Base-by-base conservation (phyloP, 2,888 invertebrate species). In the Cyrtodaria siliqua region DNA sequence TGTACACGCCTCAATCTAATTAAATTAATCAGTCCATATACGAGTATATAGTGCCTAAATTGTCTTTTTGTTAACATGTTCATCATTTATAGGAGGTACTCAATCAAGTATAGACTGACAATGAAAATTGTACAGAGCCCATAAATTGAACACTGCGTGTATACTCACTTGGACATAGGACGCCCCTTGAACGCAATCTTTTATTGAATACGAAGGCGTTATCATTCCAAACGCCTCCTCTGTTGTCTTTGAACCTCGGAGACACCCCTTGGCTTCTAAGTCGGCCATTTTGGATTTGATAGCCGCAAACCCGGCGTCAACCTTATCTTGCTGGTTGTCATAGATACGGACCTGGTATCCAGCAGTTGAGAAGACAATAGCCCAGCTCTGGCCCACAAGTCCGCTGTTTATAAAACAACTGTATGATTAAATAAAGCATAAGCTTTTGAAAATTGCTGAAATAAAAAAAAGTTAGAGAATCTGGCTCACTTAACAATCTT, bases 301-400 rank as follows among this genome's bases (percentile, higher is more conserved):
- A 83, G 96, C 96, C 3, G 94, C 94, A 0, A 97, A 93, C 0
- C 91, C 91, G 14, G 71, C 59, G 2, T 49, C 29, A 3, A 91
- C 64, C 62, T 89, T 91, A 0, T 76, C 78, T 0, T 84, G 68
- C 3, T 83, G 72, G 18, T 89, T 83, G 81, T 99, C 99, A 92
- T 95, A 99, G 55, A 99, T 94, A 16, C 95, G 94, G 29, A 99
- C 98, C 91, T 96, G 95, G 92, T 98, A 98, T 9, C 98, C 98
- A 3, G 96, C 97, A 18, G 87, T 82, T 9, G 98, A 97, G 93
- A 98, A 99, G 33, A 99, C 94, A 97, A 99, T 98, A 0, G 98
- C 96, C 98, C 98, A 99, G 87, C 98, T 98, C 71, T 97, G 95
- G 2, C 99, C 99, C 87, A 99, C 98, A 64, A 99, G 94, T 2